A percentile compares a stretch with the other conserved stretches of the same genome.
Evolutionary conservation across 1,140 invertebrate species (phyloP).

Genomic region (Asobara japonica): DNA sequence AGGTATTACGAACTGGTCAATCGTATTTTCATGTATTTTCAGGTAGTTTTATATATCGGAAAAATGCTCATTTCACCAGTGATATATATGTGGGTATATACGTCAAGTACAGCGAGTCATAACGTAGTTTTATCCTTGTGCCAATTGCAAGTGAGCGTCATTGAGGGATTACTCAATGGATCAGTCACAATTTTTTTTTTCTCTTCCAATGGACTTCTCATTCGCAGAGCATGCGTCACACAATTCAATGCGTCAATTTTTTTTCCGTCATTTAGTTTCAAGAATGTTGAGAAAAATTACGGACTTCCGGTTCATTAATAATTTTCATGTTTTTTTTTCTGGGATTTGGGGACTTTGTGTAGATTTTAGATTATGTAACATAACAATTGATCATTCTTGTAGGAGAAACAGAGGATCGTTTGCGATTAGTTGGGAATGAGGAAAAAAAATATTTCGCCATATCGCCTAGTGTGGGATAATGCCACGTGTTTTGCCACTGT

Average conservation of each 20-base stretch:
- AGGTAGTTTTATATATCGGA: not conserved
- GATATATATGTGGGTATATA: too few relatives aligned
- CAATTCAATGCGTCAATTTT: constrained; percentile 19
- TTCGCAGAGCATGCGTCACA: not conserved
- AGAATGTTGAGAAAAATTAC: not conserved
- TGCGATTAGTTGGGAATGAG: too few relatives aligned
- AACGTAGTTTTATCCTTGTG: constrained; percentile 13
- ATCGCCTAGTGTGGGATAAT: too few relatives aligned
- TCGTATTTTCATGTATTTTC: not conserved
- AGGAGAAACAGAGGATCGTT: too few relatives aligned
- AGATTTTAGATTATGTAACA: too few relatives aligned
- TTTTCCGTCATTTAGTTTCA: constrained; percentile 8
- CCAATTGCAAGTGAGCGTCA: constrained; percentile 16
- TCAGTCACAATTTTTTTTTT: constrained; percentile 21
- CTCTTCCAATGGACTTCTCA: not conserved
- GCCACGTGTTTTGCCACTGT: too few relatives aligned
- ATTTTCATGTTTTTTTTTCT: not conserved
- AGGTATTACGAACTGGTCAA: not conserved
- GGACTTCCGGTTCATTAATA: not conserved
- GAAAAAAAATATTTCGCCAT: too few relatives aligned
- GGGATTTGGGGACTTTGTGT: too few relatives aligned
- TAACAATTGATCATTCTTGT: too few relatives aligned
- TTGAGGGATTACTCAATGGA: constrained; percentile 22
- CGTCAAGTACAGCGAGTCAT: not conserved
- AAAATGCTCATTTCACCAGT: not conserved